phyloP scores from a whole-genome alignment of 2,797 vertebrate species.

The Crax fasciolata region DNA sequence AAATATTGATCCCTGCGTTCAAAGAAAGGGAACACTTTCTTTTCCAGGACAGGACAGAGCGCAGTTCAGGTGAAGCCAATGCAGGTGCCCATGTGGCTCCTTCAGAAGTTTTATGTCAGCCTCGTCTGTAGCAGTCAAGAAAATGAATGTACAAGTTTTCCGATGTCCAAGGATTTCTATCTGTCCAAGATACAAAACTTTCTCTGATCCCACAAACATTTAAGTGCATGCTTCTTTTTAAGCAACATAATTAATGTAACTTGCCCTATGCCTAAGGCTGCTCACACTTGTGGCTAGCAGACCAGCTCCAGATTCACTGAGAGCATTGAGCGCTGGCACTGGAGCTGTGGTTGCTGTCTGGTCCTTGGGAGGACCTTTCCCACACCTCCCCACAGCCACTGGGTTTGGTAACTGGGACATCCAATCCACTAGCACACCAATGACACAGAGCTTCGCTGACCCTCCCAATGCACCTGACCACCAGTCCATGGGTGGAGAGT shows the following conservation, averaged over 20 bases:
- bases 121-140: not conserved
- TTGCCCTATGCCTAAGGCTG: not conserved
- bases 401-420: rapidly evolving
- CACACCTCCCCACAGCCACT: not conserved
- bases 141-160: not conserved
- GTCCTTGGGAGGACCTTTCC: not conserved
- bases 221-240: not conserved
- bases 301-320: not conserved
- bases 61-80: constrained; percentile 31
- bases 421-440: not conserved
- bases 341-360: not conserved
- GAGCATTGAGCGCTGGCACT: not conserved
- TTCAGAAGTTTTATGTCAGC: not conserved
- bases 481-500: not conserved
- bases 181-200: not conserved
- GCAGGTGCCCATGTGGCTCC: not conserved
- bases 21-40: constrained; percentile 31
- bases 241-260: rapidly evolving
- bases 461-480: not conserved
- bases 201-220: not conserved
- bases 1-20: not conserved
- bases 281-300: rapidly evolving
- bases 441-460: rapidly evolving
- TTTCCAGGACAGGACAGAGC: constrained; percentile 19
- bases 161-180: not conserved